phyloP scores from a whole-genome alignment of 2,888 invertebrate species.

The Augiades crinisus region DNA sequence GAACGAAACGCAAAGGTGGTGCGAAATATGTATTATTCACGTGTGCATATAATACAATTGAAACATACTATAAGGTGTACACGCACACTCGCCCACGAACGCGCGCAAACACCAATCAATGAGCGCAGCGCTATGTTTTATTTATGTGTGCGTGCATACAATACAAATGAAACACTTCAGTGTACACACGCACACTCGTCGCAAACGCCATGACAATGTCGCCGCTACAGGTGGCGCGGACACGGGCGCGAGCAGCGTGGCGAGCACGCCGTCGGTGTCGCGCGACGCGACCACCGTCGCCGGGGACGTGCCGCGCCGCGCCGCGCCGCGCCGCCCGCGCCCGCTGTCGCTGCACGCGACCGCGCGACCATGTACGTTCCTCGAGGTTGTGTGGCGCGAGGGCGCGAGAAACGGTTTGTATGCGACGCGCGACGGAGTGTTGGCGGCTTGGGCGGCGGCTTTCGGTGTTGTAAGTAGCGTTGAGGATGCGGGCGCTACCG shows the following conservation, averaged over 20 bases:
- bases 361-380: conserved; percentile 40
- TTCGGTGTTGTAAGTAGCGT: neutral
- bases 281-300: conserved; percentile 58
- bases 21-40: too few species aligned
- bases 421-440: neutral
- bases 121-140: too few species aligned
- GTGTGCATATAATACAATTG: too few species aligned
- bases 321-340: conserved; percentile 50
- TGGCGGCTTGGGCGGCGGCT: too few species aligned
- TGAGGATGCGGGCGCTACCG: neutral
- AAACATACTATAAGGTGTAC: too few species aligned
- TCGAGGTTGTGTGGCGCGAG: conserved; percentile 10
- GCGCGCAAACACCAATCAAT: too few species aligned
- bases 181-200: too few species aligned
- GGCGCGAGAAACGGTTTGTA: conserved; percentile 12
- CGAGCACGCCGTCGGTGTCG: conserved; percentile 65
- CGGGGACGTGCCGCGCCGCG: conserved; percentile 37
- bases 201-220: too few species aligned
- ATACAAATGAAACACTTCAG: too few species aligned
- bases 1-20: too few species aligned
- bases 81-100: too few species aligned
- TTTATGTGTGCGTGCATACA: too few species aligned
- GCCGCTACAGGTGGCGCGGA: conserved; percentile 40
- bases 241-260: conserved; percentile 43
- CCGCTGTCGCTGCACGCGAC: conserved; percentile 47